These are phyloP conservation scores for Tetrao urogallus DNA, from an alignment of 2,113 vertebrate species.

Conservation along the genomic window DNA sequence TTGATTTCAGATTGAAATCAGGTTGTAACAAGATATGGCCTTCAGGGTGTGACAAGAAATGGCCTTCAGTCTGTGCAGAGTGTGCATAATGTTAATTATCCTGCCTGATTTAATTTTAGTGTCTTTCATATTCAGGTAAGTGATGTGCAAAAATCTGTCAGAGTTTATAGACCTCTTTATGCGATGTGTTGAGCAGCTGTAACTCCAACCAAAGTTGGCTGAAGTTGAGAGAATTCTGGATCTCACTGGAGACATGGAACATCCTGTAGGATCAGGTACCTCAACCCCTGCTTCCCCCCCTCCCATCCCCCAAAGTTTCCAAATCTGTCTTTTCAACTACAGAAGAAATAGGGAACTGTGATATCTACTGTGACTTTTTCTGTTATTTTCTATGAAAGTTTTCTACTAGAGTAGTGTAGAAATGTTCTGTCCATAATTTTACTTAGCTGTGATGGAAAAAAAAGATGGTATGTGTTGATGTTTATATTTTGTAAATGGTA, in stretches of 20 bases:
- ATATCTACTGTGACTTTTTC: background rate
- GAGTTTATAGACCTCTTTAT: background rate
- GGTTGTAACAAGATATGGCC: background rate
- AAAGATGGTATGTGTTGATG: background rate
- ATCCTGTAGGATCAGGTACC: background rate
- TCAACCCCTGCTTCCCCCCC: background rate
- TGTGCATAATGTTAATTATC: background rate
- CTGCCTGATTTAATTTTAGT: slow-evolving; percentile 26
- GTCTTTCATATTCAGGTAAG: slow-evolving; percentile 52
- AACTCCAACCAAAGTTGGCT: background rate
- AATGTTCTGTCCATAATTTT: background rate
- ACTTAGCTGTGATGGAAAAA: background rate
- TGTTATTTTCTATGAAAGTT: background rate
- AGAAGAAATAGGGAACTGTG: background rate
- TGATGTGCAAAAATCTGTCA: background rate
- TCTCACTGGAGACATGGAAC: background rate
- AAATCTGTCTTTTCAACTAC: background rate
- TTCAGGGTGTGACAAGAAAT: background rate
- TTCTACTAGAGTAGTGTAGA: background rate
- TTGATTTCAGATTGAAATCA: background rate
- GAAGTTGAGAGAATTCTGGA: background rate
- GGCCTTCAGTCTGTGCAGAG: background rate
- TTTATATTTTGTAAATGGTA: background rate
- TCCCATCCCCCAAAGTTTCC: background rate
- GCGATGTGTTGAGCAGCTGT: background rate